A percentile compares a stretch with the other conserved stretches of the same genome.
Conservation (phyloP, 1,140 invertebrate species). For the Thaumatotibia leucotreta region DNA sequence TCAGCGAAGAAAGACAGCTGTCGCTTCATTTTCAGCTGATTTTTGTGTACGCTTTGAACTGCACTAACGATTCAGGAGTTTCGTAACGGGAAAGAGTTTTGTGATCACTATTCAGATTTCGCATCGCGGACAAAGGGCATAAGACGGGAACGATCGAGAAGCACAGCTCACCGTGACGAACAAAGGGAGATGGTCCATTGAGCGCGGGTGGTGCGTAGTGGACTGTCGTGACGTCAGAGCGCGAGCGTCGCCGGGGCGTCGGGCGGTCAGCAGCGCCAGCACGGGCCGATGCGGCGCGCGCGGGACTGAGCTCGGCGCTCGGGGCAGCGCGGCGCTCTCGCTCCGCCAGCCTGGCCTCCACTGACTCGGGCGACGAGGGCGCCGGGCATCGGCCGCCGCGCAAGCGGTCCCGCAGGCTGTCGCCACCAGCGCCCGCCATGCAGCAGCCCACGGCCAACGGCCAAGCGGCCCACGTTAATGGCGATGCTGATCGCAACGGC, state of each 20-base stretch:
- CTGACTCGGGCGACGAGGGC: constrained; percentile 91
- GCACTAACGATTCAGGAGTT: constrained; percentile 21
- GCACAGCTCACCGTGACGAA: constrained; percentile 45
- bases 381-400: constrained; percentile 92
- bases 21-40: constrained; percentile 76
- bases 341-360: constrained; percentile 90
- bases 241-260: constrained; percentile 38
- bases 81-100: constrained; percentile 17
- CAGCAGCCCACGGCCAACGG: constrained; percentile 64
- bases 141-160: constrained; percentile 43
- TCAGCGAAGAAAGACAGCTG: constrained; percentile 68
- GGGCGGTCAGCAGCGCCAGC: constrained; percentile 17
- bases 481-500: constrained; percentile 57
- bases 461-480: constrained; percentile 52
- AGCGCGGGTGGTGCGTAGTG: constrained; percentile 57
- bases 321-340: constrained; percentile 58
- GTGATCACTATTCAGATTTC: neutral
- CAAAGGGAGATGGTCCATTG: constrained; percentile 71
- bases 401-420: constrained; percentile 90
- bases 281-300: constrained; percentile 58
- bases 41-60: constrained; percentile 65
- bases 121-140: constrained; percentile 17
- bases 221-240: constrained; percentile 60
- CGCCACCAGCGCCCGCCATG: constrained; percentile 57
- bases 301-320: constrained; percentile 55